Conservation (phyloP, 2,113 vertebrate genomes). For the Pachypanchax playfairii region DNA sequence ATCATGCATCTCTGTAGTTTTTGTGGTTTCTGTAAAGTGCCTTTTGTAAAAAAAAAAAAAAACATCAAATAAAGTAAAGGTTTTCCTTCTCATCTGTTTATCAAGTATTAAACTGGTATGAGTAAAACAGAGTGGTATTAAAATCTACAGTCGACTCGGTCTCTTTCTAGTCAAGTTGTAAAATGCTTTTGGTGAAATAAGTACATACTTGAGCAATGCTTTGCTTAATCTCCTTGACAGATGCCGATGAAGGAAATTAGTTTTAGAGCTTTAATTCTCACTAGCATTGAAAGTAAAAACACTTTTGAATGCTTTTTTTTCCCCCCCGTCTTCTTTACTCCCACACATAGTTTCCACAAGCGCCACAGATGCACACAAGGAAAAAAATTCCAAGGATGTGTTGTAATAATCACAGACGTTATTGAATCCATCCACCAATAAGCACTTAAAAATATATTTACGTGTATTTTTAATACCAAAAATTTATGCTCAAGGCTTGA, state of each 20-base stretch:
- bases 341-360: conserved; percentile 16
- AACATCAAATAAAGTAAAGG: too few relatives aligned
- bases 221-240: conserved; percentile 56
- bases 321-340: conserved; percentile 16
- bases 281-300: conserved; percentile 28
- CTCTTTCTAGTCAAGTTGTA: conserved; percentile 44
- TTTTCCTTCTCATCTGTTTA: conserved; percentile 31
- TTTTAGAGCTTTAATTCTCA: conserved; percentile 53
- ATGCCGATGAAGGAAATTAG: conserved; percentile 52
- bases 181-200: conserved; percentile 56
- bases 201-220: conserved; percentile 38
- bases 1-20: conserved; percentile 13
- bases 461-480: conserved; percentile 18
- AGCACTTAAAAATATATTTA: conserved; percentile 14
- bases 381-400: conserved; percentile 24
- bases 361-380: neutral
- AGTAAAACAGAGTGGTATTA: conserved; percentile 45
- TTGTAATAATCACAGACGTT: conserved; percentile 26
- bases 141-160: conserved; percentile 43
- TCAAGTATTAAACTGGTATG: conserved; percentile 37
- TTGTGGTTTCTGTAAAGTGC: conserved; percentile 36
- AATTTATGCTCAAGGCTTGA: conserved; percentile 19
- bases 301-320: conserved; percentile 38
- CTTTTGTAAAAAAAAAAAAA: conserved; percentile 43
- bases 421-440: conserved; percentile 11